Base-by-base conservation (phyloP, 30 jellyfish, hydroid and myxozoan species). In the Cassiopea andromeda region DNA sequence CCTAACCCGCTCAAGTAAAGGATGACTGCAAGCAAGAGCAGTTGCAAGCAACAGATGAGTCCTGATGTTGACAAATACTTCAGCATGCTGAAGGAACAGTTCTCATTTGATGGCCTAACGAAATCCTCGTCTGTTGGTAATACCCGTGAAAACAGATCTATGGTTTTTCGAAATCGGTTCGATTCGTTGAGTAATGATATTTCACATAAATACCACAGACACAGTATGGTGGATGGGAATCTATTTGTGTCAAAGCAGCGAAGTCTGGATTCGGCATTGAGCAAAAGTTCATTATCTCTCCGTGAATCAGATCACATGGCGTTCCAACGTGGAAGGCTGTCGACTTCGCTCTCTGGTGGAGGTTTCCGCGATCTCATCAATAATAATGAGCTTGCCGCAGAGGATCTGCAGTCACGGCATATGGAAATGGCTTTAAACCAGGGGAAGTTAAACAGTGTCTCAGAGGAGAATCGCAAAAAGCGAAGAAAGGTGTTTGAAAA, bases 381-480 rank as follows among this genome's bases (percentile, higher is more conserved):
- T 83, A 91, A 91, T 84, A 84, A 84, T 71, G 92, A 84, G 64
- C 71, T 57, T 61, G 94, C 79, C 60, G 18, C 78, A 13, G 91
- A 79, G n/a, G 97, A 91, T 47, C 59, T 91, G 71, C 94, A 85
- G 77, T 84, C 97, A 54, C 67, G 97, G 75, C 99, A 95, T 97
- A 91, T 85, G 94, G 99, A 95, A 71, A 80, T 69, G 89, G 99
- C 99, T 15, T 60, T 95, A 72, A 85, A 83, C 64, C 98, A 95
- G 48, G 99, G 99, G 16, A 91, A 87, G 80, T 48, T 95, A 18
- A 67, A 78, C 93, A 91, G 98, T 61, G 97, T 95, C 1, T 80
- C 99, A 16, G 98, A 95, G 85, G 85, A 95, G 82, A 87, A 91
- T 75, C 82, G 99, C 2, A 83, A 89, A 58, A 82, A 58, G 69